Evolutionary conservation across 2,797 vertebrate genomes (phyloP).

Genomic region (Esox lucius): DNA sequence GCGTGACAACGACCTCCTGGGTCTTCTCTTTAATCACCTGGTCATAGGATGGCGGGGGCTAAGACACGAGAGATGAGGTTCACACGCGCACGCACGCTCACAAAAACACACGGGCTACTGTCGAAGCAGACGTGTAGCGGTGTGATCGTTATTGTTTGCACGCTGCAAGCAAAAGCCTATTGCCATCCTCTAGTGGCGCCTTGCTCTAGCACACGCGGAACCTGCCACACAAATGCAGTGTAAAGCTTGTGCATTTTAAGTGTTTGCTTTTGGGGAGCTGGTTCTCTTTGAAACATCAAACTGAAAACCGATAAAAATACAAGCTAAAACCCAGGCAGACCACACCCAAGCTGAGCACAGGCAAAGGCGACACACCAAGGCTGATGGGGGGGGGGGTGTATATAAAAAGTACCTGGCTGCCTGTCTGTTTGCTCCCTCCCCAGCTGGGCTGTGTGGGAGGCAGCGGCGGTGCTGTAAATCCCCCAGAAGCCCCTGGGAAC

Average conservation of each 20-base stretch:
- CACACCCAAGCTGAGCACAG: neutral
- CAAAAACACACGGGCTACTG: neutral
- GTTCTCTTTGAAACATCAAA: neutral
- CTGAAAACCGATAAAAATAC: neutral
- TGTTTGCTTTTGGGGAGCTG: neutral
- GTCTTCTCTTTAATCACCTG: constrained; percentile 96
- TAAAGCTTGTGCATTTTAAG: neutral
- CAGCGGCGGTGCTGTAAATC: constrained; percentile 67
- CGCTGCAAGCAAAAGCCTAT: neutral
- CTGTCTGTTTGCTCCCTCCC: constrained; percentile 74
- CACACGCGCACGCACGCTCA: constrained; percentile 10
- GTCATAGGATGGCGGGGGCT: constrained; percentile 92
- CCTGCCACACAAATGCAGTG: neutral
- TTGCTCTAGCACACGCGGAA: neutral
- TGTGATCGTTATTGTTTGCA: neutral
- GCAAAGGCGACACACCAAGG: neutral
- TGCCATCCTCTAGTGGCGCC: neutral
- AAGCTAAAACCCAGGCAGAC: neutral
- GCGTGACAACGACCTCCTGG: constrained; percentile 76
- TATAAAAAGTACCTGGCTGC: constrained; percentile 74
- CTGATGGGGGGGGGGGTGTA: neutral
- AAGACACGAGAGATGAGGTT: constrained; percentile 61
- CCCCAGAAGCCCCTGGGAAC: constrained; percentile 77
- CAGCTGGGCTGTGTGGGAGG: constrained; percentile 72
- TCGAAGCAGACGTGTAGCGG: neutral